Conservation (phyloP, 2,113 vertebrate genomes). For the Neomonachus schauinslandi region DNA sequence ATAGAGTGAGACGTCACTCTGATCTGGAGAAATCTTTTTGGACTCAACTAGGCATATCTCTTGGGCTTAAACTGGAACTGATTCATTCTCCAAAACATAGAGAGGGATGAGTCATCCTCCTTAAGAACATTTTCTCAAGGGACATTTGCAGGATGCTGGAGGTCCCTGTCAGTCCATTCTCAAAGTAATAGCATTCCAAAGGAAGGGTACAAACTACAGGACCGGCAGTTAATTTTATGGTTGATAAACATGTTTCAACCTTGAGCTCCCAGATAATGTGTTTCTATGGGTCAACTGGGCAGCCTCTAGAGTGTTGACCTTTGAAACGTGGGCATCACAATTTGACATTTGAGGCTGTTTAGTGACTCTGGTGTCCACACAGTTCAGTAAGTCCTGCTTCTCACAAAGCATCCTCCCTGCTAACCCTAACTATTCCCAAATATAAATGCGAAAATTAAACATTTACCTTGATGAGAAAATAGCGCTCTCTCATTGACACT, state of each 20-base stretch:
- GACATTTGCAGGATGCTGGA: neutral
- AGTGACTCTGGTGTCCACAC: constrained; percentile 73
- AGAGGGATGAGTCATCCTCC: neutral
- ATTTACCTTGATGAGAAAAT: constrained; percentile 81
- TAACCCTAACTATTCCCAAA: constrained; percentile 65
- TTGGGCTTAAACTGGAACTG: neutral
- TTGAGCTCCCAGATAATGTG: constrained; percentile 67
- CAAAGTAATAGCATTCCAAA: constrained; percentile 52
- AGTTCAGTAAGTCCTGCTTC: constrained; percentile 65
- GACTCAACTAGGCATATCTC: neutral
- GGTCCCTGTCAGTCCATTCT: neutral
- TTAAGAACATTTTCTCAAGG: neutral
- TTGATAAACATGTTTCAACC: constrained; percentile 59
- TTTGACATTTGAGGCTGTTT: constrained; percentile 59
- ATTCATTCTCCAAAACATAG: neutral
- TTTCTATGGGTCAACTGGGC: constrained; percentile 65
- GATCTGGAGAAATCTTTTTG: constrained; percentile 23
- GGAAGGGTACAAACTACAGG: constrained; percentile 22
- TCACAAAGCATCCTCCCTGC: constrained; percentile 60
- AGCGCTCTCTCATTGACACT: constrained; percentile 58
- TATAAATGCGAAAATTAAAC: constrained; percentile 83
- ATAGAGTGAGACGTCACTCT: neutral
- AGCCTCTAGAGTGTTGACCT: constrained; percentile 75
- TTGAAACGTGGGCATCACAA: constrained; percentile 71
- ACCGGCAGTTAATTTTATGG: constrained; percentile 67